Conservation (phyloP, 2,797 vertebrate genomes). For the Diplodus sargus region DNA sequence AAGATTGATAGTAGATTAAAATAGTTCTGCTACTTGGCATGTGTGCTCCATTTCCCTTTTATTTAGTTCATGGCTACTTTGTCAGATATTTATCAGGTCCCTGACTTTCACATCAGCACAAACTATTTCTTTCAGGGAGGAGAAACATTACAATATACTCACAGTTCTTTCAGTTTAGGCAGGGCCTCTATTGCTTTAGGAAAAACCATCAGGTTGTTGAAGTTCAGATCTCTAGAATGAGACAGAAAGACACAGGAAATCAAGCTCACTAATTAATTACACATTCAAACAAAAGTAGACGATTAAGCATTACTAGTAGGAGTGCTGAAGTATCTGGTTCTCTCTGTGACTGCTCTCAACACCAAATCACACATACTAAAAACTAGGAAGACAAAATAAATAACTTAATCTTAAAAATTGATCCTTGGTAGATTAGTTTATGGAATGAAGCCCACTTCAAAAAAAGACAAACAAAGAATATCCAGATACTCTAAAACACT, state of each 20-base stretch:
- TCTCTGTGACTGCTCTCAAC: not conserved
- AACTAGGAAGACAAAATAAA: not conserved
- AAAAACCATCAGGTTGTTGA: conserved; percentile 94
- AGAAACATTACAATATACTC: conserved; percentile 80
- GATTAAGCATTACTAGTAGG: not conserved
- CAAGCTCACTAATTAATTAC: not conserved
- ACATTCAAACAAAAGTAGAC: conserved; percentile 1
- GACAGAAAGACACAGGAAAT: conserved; percentile 60
- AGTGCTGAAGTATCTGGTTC: not conserved
- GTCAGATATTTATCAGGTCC: conserved; percentile 1
- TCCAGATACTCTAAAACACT: not conserved
- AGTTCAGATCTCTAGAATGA: conserved; percentile 94
- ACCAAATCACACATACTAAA: not conserved
- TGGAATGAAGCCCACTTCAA: not conserved
- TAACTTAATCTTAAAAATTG: not conserved
- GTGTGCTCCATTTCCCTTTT: conserved; percentile 1
- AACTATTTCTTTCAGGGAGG: conserved; percentile 4
- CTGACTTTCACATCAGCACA: conserved; percentile 8
- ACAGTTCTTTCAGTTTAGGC: conserved; percentile 96
- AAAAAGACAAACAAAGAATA: not conserved
- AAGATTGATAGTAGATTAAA: conserved; percentile 5
- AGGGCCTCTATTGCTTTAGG: conserved; percentile 94
- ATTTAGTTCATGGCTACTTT: not conserved
- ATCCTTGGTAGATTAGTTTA: too few relatives aligned
- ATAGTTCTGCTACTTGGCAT: not conserved